Base-by-base conservation (phyloP, 2,888 invertebrate genomes). In the Dioctria linearis region DNA sequence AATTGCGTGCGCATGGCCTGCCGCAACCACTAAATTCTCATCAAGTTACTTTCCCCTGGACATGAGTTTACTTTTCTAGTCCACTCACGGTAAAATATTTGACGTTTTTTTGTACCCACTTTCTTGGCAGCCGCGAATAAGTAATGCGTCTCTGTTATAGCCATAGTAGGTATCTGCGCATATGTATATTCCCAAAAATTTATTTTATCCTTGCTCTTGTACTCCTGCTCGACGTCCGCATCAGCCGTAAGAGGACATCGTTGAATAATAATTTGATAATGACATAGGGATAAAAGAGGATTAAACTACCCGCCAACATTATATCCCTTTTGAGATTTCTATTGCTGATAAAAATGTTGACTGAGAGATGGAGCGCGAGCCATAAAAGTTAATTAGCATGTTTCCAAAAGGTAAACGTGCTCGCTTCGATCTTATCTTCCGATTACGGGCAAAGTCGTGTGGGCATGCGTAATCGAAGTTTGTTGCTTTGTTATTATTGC, bases 341-440 rank as follows among this genome's bases (percentile, higher is more conserved):
- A 79, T 63, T 76, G 66, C 57, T 75, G 67, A 79, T 80, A 80
- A 80, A 73, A 76, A 51, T 71, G 75, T 61, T 66, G 78, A 78
- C 78, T 61, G 69, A 80, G 61, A 82, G 82, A 79, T 75, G 80
- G 82, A 76, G 80, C 25, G 25, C 25, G 25, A 76, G 57, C 82
- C 82, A 79, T 82, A 82, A 82, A 82, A 82, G 82, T 82, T 82
- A 82, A 82, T 82, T 82, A 82, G 79, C 80, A 80, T 82, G 80
- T 80, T 80, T 54, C 51, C 5, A 25, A 63, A 54, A 78, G 65
- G 61, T 63, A 78, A 78, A 54, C 49, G 61, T 73, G 73, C 67
- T 13, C 51, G 61, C 5, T 13, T n/a, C 49, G 79, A 79, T 79
- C 37, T 79, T 79, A 79, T 79, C 79, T 71, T 9, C 13, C 54